phyloP scores from a whole-genome alignment of 2,888 invertebrate species.

The Cartodere bifasciata region DNA sequence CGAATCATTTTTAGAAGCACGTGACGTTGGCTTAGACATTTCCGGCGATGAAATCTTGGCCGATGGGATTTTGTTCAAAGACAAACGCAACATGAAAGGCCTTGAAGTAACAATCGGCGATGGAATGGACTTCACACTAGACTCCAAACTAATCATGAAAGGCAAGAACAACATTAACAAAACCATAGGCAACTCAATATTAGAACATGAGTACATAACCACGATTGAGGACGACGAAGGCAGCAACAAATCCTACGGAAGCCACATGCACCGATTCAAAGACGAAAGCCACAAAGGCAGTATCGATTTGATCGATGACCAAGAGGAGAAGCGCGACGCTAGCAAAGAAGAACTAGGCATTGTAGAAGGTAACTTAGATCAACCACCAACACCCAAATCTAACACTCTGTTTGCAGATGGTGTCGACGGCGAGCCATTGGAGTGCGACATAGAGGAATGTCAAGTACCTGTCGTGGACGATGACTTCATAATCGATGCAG shows the following conservation, averaged over 20 bases:
- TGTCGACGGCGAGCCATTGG: too few relatives aligned
- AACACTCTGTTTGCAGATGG: too few relatives aligned
- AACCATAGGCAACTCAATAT: constrained; percentile 63
- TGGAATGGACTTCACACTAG: constrained; percentile 88
- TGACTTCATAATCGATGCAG: constrained; percentile 58
- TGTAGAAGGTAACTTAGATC: constrained; percentile 51
- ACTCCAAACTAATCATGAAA: constrained; percentile 68
- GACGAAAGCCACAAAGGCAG: constrained; percentile 87
- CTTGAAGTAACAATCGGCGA: constrained; percentile 85
- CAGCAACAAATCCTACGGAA: constrained; percentile 85
- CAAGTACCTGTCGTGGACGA: constrained; percentile 58
- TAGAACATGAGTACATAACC: constrained; percentile 32
- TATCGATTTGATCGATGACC: constrained; percentile 69
- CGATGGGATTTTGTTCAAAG: constrained; percentile 74
- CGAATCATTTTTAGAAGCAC: constrained; percentile 40
- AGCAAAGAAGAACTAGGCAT: constrained; percentile 83
- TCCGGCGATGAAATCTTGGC: constrained; percentile 56
- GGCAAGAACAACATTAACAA: constrained; percentile 61
- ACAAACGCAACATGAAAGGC: constrained; percentile 75
- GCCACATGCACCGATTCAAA: constrained; percentile 82
- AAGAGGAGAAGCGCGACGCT: constrained; percentile 76
- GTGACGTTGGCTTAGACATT: constrained; percentile 39
- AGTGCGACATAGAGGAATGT: constrained; percentile 52
- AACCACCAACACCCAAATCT: too few relatives aligned
- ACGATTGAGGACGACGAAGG: constrained; percentile 59